Base-by-base conservation (phyloP, 2,888 invertebrate species). In the Pseudococcus viburni region DNA sequence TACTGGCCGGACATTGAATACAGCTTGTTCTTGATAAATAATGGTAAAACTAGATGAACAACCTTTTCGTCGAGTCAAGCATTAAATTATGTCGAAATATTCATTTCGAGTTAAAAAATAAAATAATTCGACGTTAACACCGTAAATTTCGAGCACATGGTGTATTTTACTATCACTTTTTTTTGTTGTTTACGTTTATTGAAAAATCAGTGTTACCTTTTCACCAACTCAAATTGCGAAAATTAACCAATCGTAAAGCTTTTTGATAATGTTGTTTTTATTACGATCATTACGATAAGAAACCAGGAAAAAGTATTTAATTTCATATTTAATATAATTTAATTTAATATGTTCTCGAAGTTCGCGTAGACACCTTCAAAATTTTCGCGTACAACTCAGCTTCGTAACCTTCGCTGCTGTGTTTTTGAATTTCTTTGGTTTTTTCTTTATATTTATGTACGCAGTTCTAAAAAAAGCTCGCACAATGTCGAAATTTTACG, bases 21-120 rank as follows among this genome's bases (percentile, higher is more conserved):
- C 95, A 1, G 99, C 99, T 92, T 99, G 98, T 88, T 99, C 98
- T 91, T 99, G 98, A 91, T 98, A 99, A 86, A 98, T 93, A 90
- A 99, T 98, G 3, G 33, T 33, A 2, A 11, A 73, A 33, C 11
- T 26, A 73, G 26, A 73, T 73, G 26, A 12, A 73, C 11, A 12
- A 26, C 26, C 68, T 73, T 11, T 26, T 12, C 12, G 11, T 73
- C 33, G 33, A 33, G 26, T 73, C 2, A 46, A 8, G 46, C 0
- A 46, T 46, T 46, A 2, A 46, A 46, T 46, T 46, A 46, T n/a
- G 3, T 33, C 26, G 26, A 33, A 33, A 33, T 33, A 33, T 33
- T 33, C 26, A 2, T 33, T 33, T 46, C 46, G 8, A 46, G 7
- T 33, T 33, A 33, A n/a, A n/a, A n/a, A n/a, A n/a, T n/a, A n/a